A percentile compares a stretch with the other conserved stretches of the same genome.
Conservation (phyloP, 2,888 invertebrate species). For the Andrena chrysosceles region DNA sequence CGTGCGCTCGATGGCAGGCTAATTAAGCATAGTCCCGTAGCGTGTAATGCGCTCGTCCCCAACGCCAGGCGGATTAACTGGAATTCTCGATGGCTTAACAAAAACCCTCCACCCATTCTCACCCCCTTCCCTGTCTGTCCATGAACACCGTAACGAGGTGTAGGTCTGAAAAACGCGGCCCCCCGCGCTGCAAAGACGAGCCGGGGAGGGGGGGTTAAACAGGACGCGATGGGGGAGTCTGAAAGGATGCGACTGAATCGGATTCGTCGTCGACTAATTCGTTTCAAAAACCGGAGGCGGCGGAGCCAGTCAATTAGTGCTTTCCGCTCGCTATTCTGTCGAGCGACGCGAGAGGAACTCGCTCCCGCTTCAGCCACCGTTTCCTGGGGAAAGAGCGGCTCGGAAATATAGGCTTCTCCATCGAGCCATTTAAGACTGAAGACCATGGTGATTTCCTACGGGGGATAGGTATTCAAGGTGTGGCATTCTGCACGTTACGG, state of each 20-base stretch:
- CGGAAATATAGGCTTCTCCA: conserved; percentile 33
- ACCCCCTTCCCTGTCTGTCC: conserved; percentile 13
- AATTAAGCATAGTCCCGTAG: conserved; percentile 62
- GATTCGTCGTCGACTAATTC: conserved; percentile 67
- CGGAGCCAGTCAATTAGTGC: conserved; percentile 67
- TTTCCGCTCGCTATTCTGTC: conserved; percentile 51
- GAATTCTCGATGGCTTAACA: conserved; percentile 67
- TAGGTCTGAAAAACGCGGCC: conserved; percentile 53
- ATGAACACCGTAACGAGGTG: conserved; percentile 56
- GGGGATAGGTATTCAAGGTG: not conserved
- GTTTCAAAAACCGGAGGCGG: conserved; percentile 64
- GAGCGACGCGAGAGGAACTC: conserved; percentile 22
- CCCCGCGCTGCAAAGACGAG: conserved; percentile 4
- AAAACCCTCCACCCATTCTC: conserved; percentile 42
- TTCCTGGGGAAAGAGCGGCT: conserved; percentile 14
- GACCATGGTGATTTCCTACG: conserved; percentile 23
- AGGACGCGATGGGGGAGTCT: conserved; percentile 18
- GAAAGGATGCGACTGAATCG: conserved; percentile 63
- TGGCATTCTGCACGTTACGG: not conserved
- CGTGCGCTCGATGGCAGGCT: conserved; percentile 55
- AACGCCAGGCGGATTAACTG: conserved; percentile 58
- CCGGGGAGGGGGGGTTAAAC: not conserved
- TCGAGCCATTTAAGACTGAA: conserved; percentile 26
- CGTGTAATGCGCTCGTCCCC: conserved; percentile 51
- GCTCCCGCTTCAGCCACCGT: not conserved